Base-by-base conservation (phyloP, 1,140 invertebrate genomes). In the Eueides isabella region DNA sequence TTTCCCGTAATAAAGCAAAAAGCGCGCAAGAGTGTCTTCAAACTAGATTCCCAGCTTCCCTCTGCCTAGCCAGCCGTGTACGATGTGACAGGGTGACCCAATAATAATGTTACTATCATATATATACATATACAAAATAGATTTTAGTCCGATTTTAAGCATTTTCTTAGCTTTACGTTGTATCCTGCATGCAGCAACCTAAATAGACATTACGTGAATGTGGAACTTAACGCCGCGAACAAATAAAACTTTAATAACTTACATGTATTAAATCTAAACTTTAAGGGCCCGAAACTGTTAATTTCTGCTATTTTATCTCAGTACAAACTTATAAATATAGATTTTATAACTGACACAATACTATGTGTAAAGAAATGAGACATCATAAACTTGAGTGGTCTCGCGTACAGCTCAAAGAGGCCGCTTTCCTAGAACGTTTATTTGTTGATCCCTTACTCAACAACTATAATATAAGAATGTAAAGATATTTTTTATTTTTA, bases 391-490 rank as follows among this genome's bases (percentile, higher is more conserved):
- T 55, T 55, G 48, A 55, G 48, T 55, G 48, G 23, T 7, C 19
- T 23, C 3, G 48, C 48, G 48, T 33, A 69, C 67, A 35, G 19
- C 44, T 30, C 55, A 69, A 69, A 69, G 67, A 61, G 11, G 23
- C 67, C 67, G 67, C 67, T 69, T 69, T 69, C 67, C 67, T 12
- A 35, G 67, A 69, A 69, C 31, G 30, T 63, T 28, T 67, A 29
- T 67, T 67, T 67, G 66, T 23, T 28, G 41, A 67, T 55, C 66
- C 66, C 66, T 67, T 67, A 48, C 9, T 67, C 66, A 48, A 55
- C 66, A 67, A 35, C 66, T 67, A 26, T 67, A 7, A 55, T 26
- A 55, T 55, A 55, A 55, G 48, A 23, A 26, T 55, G 48, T 23
- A 55, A 26, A 55, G 41, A n/a, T n/a, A n/a, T n/a, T n/a, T n/a